phyloP scores from a whole-genome alignment of 2,113 vertebrate genomes.

The Charina bottae region DNA sequence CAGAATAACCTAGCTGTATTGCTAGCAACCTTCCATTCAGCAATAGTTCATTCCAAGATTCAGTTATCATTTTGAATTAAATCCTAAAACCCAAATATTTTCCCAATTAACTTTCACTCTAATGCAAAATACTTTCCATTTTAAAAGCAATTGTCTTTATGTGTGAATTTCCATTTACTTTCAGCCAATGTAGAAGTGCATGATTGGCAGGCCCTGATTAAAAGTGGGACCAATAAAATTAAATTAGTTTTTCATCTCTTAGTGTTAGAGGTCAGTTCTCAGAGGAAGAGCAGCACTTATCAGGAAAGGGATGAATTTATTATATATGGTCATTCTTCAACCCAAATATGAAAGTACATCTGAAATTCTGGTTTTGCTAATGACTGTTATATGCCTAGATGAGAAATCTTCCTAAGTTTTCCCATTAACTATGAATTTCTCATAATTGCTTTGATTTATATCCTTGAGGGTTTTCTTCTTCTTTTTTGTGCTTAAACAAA shows the following conservation, averaged over 20 bases:
- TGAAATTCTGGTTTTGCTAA: constrained; percentile 13
- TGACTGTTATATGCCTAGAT: neutral
- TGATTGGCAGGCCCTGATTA: constrained; percentile 57
- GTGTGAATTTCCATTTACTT: constrained; percentile 34
- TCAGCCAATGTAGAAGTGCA: constrained; percentile 24
- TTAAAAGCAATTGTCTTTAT: constrained; percentile 14
- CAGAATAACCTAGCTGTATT: constrained; percentile 36
- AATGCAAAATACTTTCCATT: constrained; percentile 34
- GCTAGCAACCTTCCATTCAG: constrained; percentile 38
- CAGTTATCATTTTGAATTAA: constrained; percentile 41
- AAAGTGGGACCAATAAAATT: constrained; percentile 40
- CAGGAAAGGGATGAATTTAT: constrained; percentile 18
- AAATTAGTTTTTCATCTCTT: constrained; percentile 23
- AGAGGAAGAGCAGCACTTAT: constrained; percentile 11
- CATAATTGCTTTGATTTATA: constrained; percentile 12
- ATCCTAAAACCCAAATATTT: constrained; percentile 19
- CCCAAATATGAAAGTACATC: neutral
- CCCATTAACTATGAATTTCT: neutral
- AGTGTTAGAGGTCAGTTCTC: neutral
- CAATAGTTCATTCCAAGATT: constrained; percentile 37
- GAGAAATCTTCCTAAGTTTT: neutral
- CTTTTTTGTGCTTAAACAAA: neutral
- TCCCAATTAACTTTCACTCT: constrained; percentile 31
- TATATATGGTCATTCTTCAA: neutral
- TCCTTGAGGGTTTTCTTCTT: neutral